Base-by-base conservation (phyloP, 2,888 invertebrate species). In the Sthenelais limicola region DNA sequence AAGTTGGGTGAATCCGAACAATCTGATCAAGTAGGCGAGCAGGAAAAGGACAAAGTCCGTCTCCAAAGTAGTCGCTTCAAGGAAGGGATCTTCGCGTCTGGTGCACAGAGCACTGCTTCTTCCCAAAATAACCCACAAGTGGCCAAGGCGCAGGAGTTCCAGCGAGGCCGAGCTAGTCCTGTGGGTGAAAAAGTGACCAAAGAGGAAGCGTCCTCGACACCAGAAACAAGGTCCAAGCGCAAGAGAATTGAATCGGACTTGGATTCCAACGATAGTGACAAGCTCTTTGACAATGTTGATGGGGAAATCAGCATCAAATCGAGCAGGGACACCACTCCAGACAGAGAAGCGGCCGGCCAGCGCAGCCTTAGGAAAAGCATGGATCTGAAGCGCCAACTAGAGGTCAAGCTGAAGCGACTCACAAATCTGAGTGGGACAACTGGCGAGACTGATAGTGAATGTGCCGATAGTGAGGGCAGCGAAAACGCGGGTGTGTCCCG, bases 231-330 rank as follows among this genome's bases (percentile, higher is more conserved):
- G 48, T 49, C 49, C 26, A 33, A 49, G 32, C 51, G 73, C 21
- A 54, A 62, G 21, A 69, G 35, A 38, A 32, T 62, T n/a, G 69
- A 48, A 7, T 58, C 73, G 26, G 70, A 62, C 38, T 7, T 69
- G 4, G 51, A 58, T 18, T 32, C 68, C 56, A 62, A 38, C 51
- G 5, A 5, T 26, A 54, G 58, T 56, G 56, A 66, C 21, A 32
- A 33, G 15, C 52, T 52, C 24, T 66, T 38, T 67, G 72, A 72
- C 18, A 51, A 15, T 51, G 66, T 67, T 7, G 67, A 66, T 67
- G 72, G 67, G 21, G 66, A 72, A 49, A 48, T 66, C 24, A 72
- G 72, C 52, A 33, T 72, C 5, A 21, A 52, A n/a, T 72, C 72
- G 26, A 67, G 67, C 52, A 49, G 72, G 24, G 43, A 43, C 47